Evolutionary conservation across 2,113 vertebrate genomes (phyloP).

Genomic region (Dicaeum eximium): DNA sequence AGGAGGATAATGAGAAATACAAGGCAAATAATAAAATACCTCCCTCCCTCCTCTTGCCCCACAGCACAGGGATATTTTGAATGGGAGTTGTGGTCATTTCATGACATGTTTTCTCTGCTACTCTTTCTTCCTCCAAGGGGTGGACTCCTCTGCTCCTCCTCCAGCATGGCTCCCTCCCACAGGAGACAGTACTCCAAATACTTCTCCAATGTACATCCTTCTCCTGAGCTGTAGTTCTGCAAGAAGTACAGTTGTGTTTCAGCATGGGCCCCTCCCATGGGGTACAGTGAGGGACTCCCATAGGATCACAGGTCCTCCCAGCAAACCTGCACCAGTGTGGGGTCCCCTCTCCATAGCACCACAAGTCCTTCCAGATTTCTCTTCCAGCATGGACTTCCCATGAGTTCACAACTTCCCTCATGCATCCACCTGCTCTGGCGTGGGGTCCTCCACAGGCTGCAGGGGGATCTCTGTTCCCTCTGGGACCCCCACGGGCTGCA

Average conservation of each 20-base stretch:
- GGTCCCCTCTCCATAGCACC: neutral
- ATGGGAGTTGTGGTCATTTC: neutral
- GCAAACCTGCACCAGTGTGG: neutral
- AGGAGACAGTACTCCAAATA: neutral
- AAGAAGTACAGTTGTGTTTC: neutral
- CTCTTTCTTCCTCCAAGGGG: neutral
- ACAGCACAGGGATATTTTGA: neutral
- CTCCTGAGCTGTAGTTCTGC: neutral
- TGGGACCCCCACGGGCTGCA: neutral
- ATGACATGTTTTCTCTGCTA: neutral
- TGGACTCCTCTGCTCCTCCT: neutral
- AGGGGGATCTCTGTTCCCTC: neutral
- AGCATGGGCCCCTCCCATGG: neutral
- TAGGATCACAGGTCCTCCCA: neutral
- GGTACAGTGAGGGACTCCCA: neutral
- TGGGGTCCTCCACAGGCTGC: neutral
- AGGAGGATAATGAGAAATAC: neutral
- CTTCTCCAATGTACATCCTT: neutral
- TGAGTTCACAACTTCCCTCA: accelerated
- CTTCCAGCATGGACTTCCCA: neutral
- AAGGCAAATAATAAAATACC: neutral
- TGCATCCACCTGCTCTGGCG: accelerated
- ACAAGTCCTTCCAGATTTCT: neutral
- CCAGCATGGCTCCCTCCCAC: neutral
- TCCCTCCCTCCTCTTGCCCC: neutral